Percentiles rank a stretch among this genome's conserved stretches.
These are phyloP conservation scores for Epizoanthus illoricatus DNA, from an alignment of 92 coral and sea anemone genomes.

Conservation along the genomic window DNA sequence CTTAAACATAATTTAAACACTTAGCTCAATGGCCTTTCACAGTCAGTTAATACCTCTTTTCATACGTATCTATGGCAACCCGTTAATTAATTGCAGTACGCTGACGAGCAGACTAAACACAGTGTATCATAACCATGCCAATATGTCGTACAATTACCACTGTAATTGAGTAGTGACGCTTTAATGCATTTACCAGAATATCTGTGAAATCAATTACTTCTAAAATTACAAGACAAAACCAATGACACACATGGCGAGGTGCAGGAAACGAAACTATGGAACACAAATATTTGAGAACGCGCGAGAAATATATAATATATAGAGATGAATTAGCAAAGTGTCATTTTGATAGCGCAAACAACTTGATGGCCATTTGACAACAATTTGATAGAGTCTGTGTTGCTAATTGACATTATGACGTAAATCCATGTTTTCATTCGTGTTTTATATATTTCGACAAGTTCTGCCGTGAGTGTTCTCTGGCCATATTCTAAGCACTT, in stretches of 20 bases:
- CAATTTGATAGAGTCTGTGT: neutral
- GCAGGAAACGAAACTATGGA: neutral
- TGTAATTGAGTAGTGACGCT: constrained; percentile 16
- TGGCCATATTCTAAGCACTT: no score
- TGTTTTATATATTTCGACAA: no score
- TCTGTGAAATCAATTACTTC: constrained; percentile 4
- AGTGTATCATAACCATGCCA: neutral
- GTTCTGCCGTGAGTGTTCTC: no score
- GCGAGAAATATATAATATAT: neutral
- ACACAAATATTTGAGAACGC: neutral
- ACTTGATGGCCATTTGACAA: neutral
- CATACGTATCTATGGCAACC: constrained; percentile 43
- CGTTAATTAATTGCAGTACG: neutral
- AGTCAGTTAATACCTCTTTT: constrained; percentile 43
- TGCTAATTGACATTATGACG: no score
- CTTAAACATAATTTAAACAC: constrained; percentile 15
- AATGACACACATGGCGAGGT: neutral
- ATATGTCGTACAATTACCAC: constrained; percentile 6
- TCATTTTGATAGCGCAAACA: constrained; percentile 1
- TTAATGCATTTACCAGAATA: neutral
- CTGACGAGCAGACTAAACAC: neutral
- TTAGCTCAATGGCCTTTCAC: constrained; percentile 11
- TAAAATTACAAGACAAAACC: no score
- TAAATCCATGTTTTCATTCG: no score
- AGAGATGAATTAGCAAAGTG: neutral